Evolutionary conservation across 2,888 invertebrate genomes (phyloP), one percentile per base, ranked within the genome.

Genomic region (Sphaeridia pumilis): DNA sequence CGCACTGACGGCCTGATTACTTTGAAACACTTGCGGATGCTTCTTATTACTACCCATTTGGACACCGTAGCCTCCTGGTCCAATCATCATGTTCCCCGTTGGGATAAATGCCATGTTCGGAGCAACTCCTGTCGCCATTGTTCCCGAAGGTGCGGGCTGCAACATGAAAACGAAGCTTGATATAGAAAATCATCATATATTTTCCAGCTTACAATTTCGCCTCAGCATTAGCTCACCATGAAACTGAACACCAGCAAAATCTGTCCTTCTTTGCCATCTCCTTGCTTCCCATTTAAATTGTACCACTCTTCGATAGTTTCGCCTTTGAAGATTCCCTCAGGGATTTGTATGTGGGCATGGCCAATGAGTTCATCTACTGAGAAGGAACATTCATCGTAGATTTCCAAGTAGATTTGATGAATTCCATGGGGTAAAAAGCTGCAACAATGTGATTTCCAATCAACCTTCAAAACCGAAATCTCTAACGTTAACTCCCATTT

Each of bases 291-390:
- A 69, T 81, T 88, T 55, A 97, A 74, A 3, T 84, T 82, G 71
- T 85, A 93, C 93, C 94, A 95, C 68, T 94, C 92, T 71, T 97
- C 95, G n/a, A n/a, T n/a, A n/a, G 90, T 90, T 12, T 90, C 90
- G 67, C 82, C 75, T 58, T 69, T 70, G 60, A 90, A 75, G 14
- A 93, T 87, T 52, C 82, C 78, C 47, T 79, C 78, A 1, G 95
- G 92, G 65, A 97, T 87, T 51, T 80, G 79, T 67, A 93, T 82
- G 70, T 89, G 86, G 0, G 87, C 80, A 90, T 92, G 95, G 1
- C 94, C 97, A 64, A 97, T 83, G 56, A 92, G 75, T 72, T 95
- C 94, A 71, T 97, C 95, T 79, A 87, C 84, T 21, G 92, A 88
- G 71, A 97, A 93, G 17, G 93, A 89, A 70, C 92, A 85, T 74